Evolutionary conservation across 2,113 vertebrate genomes (phyloP).

Genomic region (Crotophaga sulcirostris): DNA sequence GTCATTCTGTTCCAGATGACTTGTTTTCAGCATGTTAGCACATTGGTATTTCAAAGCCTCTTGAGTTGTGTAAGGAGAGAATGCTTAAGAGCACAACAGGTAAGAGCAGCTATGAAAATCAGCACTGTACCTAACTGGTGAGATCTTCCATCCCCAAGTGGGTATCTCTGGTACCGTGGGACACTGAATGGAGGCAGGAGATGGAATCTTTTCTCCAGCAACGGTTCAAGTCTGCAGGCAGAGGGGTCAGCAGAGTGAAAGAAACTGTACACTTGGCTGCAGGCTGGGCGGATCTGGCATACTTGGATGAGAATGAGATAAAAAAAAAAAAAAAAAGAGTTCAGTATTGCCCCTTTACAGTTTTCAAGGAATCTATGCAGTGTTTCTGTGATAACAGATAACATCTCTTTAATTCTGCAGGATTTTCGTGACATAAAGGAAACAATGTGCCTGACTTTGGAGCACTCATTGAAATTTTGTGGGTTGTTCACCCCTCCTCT

Average conservation of each 20-base stretch:
- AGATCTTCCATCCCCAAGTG: slow-evolving; percentile 78
- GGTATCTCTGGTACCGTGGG: slow-evolving; percentile 82
- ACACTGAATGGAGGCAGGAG: slow-evolving; percentile 79
- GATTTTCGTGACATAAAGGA: not conserved
- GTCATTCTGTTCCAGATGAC: not conserved
- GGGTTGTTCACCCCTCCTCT: not conserved
- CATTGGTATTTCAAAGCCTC: not conserved
- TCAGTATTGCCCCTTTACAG: not conserved
- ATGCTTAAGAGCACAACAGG: not conserved
- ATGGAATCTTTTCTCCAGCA: slow-evolving; percentile 81
- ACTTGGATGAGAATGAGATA: slow-evolving; percentile 51
- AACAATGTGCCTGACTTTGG: not conserved
- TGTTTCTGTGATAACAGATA: no score
- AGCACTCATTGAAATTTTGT: not conserved
- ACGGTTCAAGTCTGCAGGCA: slow-evolving; percentile 79
- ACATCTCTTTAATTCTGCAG: not conserved
- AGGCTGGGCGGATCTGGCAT: slow-evolving; percentile 79
- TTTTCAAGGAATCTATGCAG: not conserved
- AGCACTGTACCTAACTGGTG: slow-evolving; percentile 76
- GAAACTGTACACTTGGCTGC: slow-evolving; percentile 83
- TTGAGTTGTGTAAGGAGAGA: not conserved
- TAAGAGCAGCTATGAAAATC: not conserved
- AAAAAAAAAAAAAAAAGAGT: not conserved
- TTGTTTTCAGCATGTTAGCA: not conserved
- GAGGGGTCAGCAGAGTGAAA: slow-evolving; percentile 85